Evolutionary conservation across 1,140 invertebrate species (phyloP).

Genomic region (Calycopis cecrops): DNA sequence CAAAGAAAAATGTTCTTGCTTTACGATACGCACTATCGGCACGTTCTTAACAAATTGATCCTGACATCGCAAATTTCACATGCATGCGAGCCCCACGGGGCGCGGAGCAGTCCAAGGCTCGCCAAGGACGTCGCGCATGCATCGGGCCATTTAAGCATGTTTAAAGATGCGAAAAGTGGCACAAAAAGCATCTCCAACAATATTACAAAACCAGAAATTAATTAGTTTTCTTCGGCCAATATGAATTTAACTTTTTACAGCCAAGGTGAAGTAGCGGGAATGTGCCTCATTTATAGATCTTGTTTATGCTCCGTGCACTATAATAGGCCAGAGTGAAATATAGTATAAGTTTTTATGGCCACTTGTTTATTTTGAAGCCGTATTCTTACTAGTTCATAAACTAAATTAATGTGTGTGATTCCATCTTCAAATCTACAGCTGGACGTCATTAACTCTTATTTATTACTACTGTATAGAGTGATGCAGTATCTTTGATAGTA

Average conservation of each 20-base stretch:
- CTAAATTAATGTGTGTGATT: not conserved
- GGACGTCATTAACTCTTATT: not conserved
- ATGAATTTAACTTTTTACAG: not conserved
- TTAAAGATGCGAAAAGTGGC: not conserved
- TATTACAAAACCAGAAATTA: slow-evolving; percentile 11
- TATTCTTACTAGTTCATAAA: not conserved
- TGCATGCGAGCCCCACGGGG: slow-evolving; percentile 13
- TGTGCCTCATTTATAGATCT: slow-evolving; percentile 2
- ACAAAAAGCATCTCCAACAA: not conserved
- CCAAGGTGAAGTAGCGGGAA: slow-evolving; percentile 7
- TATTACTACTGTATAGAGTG: not conserved
- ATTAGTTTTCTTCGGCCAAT: not conserved
- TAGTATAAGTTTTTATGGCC: slow-evolving; percentile 4
- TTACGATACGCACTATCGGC: too few species aligned
- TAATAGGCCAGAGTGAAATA: not conserved
- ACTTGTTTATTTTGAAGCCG: not conserved
- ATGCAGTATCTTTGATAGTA: not conserved
- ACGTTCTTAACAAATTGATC: not conserved
- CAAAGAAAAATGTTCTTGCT: too few species aligned
- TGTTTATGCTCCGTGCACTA: not conserved
- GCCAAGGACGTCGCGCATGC: slow-evolving; percentile 37
- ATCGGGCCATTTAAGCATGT: slow-evolving; percentile 24
- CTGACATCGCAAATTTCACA: not conserved
- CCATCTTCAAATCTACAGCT: too few species aligned
- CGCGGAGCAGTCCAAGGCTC: slow-evolving; percentile 31